Base-by-base conservation (phyloP, 2,888 invertebrate genomes). In the Orthosia incerta region DNA sequence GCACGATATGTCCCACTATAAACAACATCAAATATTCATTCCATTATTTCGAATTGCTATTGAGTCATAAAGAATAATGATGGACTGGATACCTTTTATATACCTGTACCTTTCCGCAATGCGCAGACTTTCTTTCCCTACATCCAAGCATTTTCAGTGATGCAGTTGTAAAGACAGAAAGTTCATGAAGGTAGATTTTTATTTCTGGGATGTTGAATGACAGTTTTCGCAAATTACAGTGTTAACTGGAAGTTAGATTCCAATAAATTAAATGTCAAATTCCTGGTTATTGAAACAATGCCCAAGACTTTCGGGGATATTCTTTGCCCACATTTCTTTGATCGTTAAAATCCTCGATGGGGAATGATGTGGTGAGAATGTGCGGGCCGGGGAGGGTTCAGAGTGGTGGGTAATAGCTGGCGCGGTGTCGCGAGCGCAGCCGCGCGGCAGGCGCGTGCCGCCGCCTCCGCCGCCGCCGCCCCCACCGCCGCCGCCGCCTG, bases 381-480 rank as follows among this genome's bases (percentile, higher is more conserved):
- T 86, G 90, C 89, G 89, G 90, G 89, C 88, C 89, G 88, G 89
- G 86, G 87, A 88, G 89, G 89, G 92, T 92, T 89, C 87, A 92
- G 89, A 86, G 93, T 90, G 92, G 93, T 85, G 91, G 91, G 87
- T 93, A 90, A 91, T 87, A 83, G 85, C 87, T 89, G 88, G 91
- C 92, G 93, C 91, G 91, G 94, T 94, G 94, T 93, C 94, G 90
- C 92, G 93, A 89, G 91, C 89, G 89, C 91, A 91, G 89, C 90
- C 88, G 90, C 93, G 94, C 92, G 93, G 93, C 92, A 91, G 95
- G 93, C 93, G 94, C 92, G 92, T 91, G 93, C 95, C 96, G 95
- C 95, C 95, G 94, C 91, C 91, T 88, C 93, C 92, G 91, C 93
- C 93, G 89, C 92, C 94, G 80, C 90, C 90, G 78, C 90, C 91